Evolutionary conservation across 64 coral and sea anemone genomes (phyloP).

Genomic region (Stichodactyla mertensii): DNA sequence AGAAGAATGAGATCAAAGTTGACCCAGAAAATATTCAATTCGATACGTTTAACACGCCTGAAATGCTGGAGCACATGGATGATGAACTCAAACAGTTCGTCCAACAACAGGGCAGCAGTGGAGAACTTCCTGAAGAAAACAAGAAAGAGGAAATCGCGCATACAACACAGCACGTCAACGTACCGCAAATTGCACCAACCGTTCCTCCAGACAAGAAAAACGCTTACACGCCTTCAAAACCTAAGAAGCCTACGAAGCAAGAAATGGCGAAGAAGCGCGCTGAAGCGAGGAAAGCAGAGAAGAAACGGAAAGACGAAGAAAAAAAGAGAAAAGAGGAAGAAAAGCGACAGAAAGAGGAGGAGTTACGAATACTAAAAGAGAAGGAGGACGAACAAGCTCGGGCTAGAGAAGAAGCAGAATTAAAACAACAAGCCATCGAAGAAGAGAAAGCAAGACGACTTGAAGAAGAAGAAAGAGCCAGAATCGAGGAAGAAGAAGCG

Average conservation of each 20-base stretch:
- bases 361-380: slow-evolving; percentile 4
- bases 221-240: slow-evolving; percentile 70
- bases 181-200: slow-evolving; percentile 42
- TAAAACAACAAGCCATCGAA: slow-evolving; percentile 69
- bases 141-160: slow-evolving; percentile 9
- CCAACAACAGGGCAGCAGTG: slow-evolving; percentile 46
- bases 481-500: slow-evolving; percentile 70
- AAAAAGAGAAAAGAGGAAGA: slow-evolving; percentile 61
- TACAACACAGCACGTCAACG: slow-evolving; percentile 16
- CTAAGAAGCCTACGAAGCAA: slow-evolving; percentile 71
- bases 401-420: slow-evolving; percentile 53
- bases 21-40: slow-evolving; percentile 87
- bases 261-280: slow-evolving; percentile 64
- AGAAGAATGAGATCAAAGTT: slow-evolving; percentile 43
- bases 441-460: slow-evolving; percentile 69
- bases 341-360: slow-evolving; percentile 51
- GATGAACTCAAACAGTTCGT: slow-evolving; percentile 73
- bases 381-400: slow-evolving; percentile 32
- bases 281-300: slow-evolving; percentile 64
- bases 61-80: slow-evolving; percentile 85
- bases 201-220: slow-evolving; percentile 51
- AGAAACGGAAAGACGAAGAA: slow-evolving; percentile 64
- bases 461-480: slow-evolving; percentile 79
- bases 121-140: not conserved
- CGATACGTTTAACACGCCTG: slow-evolving; percentile 79